Evolutionary conservation across 2,113 vertebrate genomes (phyloP).

Genomic region (Anguilla japonica): DNA sequence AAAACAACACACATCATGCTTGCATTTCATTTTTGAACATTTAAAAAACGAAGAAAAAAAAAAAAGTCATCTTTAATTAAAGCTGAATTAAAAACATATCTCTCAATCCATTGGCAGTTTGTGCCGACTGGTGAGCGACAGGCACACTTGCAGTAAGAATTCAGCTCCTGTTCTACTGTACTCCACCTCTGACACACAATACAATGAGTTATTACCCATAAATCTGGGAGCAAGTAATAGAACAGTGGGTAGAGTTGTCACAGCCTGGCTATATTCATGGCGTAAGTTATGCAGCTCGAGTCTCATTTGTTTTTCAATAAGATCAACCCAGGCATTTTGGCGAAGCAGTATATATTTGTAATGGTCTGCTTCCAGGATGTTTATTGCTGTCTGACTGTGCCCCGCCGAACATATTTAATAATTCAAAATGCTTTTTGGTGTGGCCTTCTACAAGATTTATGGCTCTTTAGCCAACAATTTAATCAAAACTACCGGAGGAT

Average conservation of each 20-base stretch:
- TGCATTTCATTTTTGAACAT: neutral
- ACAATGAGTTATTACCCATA: neutral
- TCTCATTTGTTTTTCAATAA: constrained; percentile 14
- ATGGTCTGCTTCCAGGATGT: constrained; percentile 10
- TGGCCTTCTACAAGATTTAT: neutral
- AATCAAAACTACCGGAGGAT: neutral
- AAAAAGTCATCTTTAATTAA: constrained; percentile 1
- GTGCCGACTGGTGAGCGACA: neutral
- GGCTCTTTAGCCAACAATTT: constrained; percentile 14
- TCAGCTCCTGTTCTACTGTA: neutral
- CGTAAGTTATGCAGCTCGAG: neutral
- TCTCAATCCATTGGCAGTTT: neutral
- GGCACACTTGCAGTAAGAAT: neutral
- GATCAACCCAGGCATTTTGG: neutral
- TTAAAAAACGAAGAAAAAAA: neutral
- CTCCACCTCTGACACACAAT: neutral
- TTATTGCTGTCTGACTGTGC: neutral
- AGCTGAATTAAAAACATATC: neutral
- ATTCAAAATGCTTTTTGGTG: constrained; percentile 8
- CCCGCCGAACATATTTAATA: constrained; percentile 14
- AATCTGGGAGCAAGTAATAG: neutral
- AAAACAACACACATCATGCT: neutral
- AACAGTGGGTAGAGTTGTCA: neutral
- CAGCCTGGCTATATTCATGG: neutral
- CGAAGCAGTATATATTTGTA: neutral